These are phyloP conservation scores for Alosa sapidissima DNA, from an alignment of 2,797 vertebrate species.

Conservation along the genomic window DNA sequence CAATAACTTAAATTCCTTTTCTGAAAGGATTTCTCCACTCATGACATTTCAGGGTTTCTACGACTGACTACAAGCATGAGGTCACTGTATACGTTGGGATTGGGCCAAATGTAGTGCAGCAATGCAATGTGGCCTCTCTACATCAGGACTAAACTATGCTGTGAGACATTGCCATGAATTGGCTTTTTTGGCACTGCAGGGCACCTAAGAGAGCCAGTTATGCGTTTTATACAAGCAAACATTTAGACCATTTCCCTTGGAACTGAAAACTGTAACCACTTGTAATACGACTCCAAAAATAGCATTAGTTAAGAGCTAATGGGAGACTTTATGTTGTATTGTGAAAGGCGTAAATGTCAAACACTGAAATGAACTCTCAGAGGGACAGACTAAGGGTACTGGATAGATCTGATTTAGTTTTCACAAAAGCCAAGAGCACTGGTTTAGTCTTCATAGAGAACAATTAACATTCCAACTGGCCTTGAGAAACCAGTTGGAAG, in stretches of 20 bases:
- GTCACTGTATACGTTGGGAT: slow-evolving; percentile 49
- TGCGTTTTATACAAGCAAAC: slow-evolving; percentile 51
- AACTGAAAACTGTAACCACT: slow-evolving; percentile 26
- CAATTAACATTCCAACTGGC: neutral
- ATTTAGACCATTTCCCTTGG: slow-evolving; percentile 37
- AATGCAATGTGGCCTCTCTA: slow-evolving; percentile 43
- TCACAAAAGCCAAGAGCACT: neutral
- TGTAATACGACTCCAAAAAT: slow-evolving; percentile 26
- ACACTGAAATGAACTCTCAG: neutral
- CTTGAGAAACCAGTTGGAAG: neutral
- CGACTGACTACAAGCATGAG: slow-evolving; percentile 45
- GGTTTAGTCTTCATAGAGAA: neutral
- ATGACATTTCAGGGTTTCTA: slow-evolving; percentile 53
- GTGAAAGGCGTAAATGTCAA: neutral
- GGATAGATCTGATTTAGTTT: neutral
- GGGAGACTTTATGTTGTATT: neutral
- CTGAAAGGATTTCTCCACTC: neutral
- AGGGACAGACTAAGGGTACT: neutral
- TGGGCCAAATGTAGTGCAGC: slow-evolving; percentile 63
- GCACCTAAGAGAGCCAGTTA: slow-evolving; percentile 46
- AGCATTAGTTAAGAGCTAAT: neutral
- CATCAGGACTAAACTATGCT: slow-evolving; percentile 66
- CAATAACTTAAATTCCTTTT: neutral
- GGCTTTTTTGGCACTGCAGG: slow-evolving; percentile 19
- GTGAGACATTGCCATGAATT: slow-evolving; percentile 59